Evolutionary conservation across 2,113 vertebrate species (phyloP).

Genomic region (Nothoprocta perdicaria): DNA sequence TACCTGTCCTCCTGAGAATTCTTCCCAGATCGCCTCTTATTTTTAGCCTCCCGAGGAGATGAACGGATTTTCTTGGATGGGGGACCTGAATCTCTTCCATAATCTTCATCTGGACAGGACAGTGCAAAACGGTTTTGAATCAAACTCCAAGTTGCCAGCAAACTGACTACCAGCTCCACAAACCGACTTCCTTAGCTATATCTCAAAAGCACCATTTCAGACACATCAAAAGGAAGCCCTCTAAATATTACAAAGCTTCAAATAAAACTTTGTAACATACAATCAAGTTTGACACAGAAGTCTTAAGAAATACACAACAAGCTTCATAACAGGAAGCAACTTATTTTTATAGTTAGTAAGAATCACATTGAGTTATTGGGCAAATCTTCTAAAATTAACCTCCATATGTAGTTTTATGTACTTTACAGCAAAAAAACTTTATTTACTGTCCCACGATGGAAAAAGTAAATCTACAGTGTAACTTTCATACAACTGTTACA

Average conservation of each 20-base stretch:
- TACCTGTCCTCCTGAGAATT: conserved; percentile 98
- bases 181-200: neutral
- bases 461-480: neutral
- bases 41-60: conserved; percentile 92
- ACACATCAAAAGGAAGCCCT: neutral
- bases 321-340: neutral
- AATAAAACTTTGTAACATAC: neutral
- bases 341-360: neutral
- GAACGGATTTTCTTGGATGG: conserved; percentile 93
- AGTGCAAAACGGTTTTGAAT: neutral
- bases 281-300: neutral
- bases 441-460: neutral
- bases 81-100: conserved; percentile 88
- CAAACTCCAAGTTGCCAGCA: neutral
- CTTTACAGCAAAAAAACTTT: neutral
- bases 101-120: conserved; percentile 89
- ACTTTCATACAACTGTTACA: neutral
- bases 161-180: neutral
- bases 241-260: neutral
- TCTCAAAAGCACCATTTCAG: neutral
- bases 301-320: neutral
- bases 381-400: neutral
- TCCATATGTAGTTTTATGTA: rapidly evolving
- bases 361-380: neutral
- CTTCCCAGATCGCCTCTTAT: conserved; percentile 91